Percentiles rank a stretch among this genome's conserved stretches.
These are phyloP conservation scores for Drosophila parvula DNA, from an alignment of 1,140 invertebrate genomes.

Conservation along the genomic window DNA sequence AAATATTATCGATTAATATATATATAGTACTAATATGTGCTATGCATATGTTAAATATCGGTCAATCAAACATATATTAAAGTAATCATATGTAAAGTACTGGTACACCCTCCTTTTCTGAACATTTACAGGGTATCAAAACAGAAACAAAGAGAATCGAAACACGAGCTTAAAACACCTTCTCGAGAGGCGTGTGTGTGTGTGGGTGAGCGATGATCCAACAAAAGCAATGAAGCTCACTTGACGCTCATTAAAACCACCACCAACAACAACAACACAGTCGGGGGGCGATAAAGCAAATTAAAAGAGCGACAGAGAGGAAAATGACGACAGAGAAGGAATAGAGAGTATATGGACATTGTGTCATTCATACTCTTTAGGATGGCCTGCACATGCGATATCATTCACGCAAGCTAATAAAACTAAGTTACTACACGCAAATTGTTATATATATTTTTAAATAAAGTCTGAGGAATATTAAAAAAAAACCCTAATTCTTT, in stretches of 20 bases:
- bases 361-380: background rate
- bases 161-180: slow-evolving; percentile 28
- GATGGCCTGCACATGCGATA: background rate
- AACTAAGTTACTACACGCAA: background rate
- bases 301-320: slow-evolving; percentile 11
- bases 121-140: background rate
- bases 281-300: slow-evolving; percentile 3
- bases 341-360: background rate
- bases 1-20: background rate
- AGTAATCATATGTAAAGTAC: background rate
- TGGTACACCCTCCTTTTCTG: background rate
- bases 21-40: too few relatives aligned
- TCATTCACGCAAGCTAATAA: slow-evolving; percentile 15
- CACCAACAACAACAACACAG: slow-evolving; percentile 26
- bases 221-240: slow-evolving; percentile 60
- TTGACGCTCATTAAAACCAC: slow-evolving; percentile 55
- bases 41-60: too few relatives aligned
- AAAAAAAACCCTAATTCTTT: too few relatives aligned
- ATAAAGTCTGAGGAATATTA: background rate
- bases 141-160: slow-evolving; percentile 16
- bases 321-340: background rate
- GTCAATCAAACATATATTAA: background rate
- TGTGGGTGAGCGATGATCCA: slow-evolving; percentile 53
- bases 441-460: background rate
- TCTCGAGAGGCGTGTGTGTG: slow-evolving; percentile 3